Base-by-base conservation (phyloP, 2,888 invertebrate genomes). In the Oscheius myriophilus region DNA sequence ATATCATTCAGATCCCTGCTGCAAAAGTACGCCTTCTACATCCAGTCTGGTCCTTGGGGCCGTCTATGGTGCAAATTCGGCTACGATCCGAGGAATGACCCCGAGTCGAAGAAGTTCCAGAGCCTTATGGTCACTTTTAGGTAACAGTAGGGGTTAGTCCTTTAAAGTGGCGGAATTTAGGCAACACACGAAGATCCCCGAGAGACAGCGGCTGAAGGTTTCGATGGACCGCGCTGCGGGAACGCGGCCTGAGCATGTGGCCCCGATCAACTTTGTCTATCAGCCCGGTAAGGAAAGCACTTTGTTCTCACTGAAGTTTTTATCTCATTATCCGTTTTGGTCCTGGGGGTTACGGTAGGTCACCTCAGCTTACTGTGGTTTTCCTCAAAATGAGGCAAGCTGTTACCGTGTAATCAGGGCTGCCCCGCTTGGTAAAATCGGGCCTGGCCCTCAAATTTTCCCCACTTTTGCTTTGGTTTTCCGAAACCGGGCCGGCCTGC, bases 11-110 rank as follows among this genome's bases (percentile, higher is more conserved):
- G 85, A 71, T 63, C 91, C 67, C 90, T 95, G 16, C 89, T 96
- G 69, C 95, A 96, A 0, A 91, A 92, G 33, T 88, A 93, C 3
- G 93, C 94, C 0, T 93, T 93, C 87, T 93, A 94, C 86, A 93
- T 92, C 87, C 90, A 90, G 64, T 92, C 91, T 72, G 97, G 98
- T 0, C 97, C 96, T 0, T 98, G 96, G 95, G 90, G 95, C 75
- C 91, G 92, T 63, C 90, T 93, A 86, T 98, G 96, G 93, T 92
- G 94, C 0, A 91, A 90, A 80, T 92, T 92, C 85, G 96, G 96
- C 0, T 96, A 93, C 86, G 95, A 98, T 89, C 96, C 97, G 0
- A 90, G 93, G 33, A 91, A 91, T 79, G 91, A 93, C 74, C 91
- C 92, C 4, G 88, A 89, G 1, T 90, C 95, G 1, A 91, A 93